Base-by-base conservation (phyloP, 2,888 invertebrate species). In the Beris chalybata region DNA sequence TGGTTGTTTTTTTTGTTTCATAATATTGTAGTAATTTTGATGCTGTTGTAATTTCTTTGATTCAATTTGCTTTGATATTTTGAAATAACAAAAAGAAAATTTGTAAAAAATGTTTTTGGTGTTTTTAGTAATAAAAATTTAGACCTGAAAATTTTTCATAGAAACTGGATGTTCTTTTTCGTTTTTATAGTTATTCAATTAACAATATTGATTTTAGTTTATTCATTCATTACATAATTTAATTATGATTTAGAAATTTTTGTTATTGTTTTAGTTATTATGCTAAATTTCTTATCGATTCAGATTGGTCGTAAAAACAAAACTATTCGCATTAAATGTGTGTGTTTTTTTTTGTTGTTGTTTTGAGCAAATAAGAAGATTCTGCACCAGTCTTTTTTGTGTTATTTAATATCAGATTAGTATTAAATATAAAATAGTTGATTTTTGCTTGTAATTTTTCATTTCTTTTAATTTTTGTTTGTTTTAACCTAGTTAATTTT, bases 1-100 rank as follows among this genome's bases (percentile, higher is more conserved):
- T 53, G 7, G 12, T 15, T 48, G 9, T 32, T 15, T 43, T 31
- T 58, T n/a, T 3, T 54, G 2, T 15, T 29, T 22, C 4, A 2
- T 15, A 12, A n/a, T 47, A 29, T 61, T 47, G 11, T 43, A 45
- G n/a, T 59, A 12, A 32, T 45, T 45, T 61, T 22, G 48, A n/a
- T 61, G 32, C 45, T 61, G 50, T 64, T 47, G 31, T 66, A 52
- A 13, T 66, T 29, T 50, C 12, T 63, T 54, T 64, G 43, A 45
- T 63, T 63, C 12, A 9, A 7, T 64, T 72, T 47, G 68, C 68
- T 71, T 70, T 67, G 67, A 67, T 67, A 7, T 2, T 9, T 38
- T 3, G 38, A 38, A 9, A 38, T 38, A 9, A 38, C 1, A 38
- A 38, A 38, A 38, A 38, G 5, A 38, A 38, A 38, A 38, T 38